Percentiles rank a stretch among this genome's conserved stretches.
These are phyloP conservation scores for Triops longicaudatus DNA, from an alignment of 1,140 invertebrate species.

Conservation along the genomic window DNA sequence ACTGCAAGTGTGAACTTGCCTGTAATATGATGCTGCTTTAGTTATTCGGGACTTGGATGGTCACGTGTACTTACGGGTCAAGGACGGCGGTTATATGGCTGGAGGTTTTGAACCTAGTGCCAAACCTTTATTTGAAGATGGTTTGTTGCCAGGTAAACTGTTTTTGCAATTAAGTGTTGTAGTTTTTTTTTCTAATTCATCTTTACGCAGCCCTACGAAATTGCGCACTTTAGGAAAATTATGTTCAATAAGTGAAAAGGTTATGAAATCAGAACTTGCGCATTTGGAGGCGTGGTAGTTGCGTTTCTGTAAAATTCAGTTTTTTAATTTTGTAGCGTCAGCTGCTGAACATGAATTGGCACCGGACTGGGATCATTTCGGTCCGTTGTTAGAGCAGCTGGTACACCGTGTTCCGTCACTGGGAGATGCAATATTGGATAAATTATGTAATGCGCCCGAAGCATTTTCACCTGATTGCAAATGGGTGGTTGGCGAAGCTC, in stretches of 20 bases:
- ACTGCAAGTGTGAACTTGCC: not conserved
- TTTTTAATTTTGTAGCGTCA: slow-evolving; percentile 28
- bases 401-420: slow-evolving; percentile 72
- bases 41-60: slow-evolving; percentile 86
- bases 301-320: not conserved
- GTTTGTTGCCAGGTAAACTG: slow-evolving; percentile 32
- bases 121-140: slow-evolving; percentile 83
- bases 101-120: slow-evolving; percentile 77
- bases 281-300: too few species aligned
- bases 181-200: too few species aligned
- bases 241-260: too few species aligned
- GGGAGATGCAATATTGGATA: slow-evolving; percentile 58
- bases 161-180: too few species aligned
- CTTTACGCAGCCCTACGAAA: too few species aligned
- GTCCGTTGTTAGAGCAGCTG: slow-evolving; percentile 74
- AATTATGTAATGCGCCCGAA: slow-evolving; percentile 78
- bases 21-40: slow-evolving; percentile 36
- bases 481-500: slow-evolving; percentile 84
- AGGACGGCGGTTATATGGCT: slow-evolving; percentile 63
- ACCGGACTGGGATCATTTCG: slow-evolving; percentile 91
- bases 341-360: slow-evolving; percentile 42
- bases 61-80: slow-evolving; percentile 73
- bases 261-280: too few species aligned
- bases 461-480: slow-evolving; percentile 89
- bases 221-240: not conserved